phyloP scores from a whole-genome alignment of 2,888 invertebrate species.

The Tuta absoluta region DNA sequence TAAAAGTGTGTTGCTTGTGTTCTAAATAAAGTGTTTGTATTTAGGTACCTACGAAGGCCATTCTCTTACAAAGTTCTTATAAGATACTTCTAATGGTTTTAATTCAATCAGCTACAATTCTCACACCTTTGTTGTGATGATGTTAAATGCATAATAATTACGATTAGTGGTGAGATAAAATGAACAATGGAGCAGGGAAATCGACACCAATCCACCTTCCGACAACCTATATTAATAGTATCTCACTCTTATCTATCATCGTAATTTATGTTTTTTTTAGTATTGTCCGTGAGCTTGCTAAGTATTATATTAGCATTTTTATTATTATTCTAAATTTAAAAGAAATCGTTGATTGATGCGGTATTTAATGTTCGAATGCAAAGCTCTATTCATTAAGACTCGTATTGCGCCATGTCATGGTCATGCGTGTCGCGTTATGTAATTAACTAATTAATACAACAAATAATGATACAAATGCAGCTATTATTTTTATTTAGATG shows the following conservation, averaged over 20 bases:
- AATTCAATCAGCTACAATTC: conserved; percentile 20
- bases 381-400: neutral
- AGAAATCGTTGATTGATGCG: too few species aligned
- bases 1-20: neutral
- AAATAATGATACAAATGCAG: neutral
- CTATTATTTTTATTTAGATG: neutral
- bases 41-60: neutral
- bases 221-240: conserved; percentile 11
- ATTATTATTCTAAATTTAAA: too few species aligned
- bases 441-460: too few species aligned
- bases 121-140: conserved; percentile 24
- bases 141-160: conserved; percentile 21
- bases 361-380: neutral
- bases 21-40: neutral
- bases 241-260: conserved; percentile 6
- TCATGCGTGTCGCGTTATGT: neutral
- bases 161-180: conserved; percentile 47
- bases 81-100: neutral
- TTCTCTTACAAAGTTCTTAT: conserved; percentile 5
- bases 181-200: conserved; percentile 66
- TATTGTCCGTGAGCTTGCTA: neutral
- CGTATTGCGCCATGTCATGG: neutral
- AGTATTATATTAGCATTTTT: too few species aligned
- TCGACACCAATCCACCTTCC: conserved; percentile 48
- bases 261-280: neutral